Evolutionary conservation across 2,113 vertebrate genomes (phyloP), one percentile per base, ranked within the genome.

Genomic region (Pandion haliaetus): DNA sequence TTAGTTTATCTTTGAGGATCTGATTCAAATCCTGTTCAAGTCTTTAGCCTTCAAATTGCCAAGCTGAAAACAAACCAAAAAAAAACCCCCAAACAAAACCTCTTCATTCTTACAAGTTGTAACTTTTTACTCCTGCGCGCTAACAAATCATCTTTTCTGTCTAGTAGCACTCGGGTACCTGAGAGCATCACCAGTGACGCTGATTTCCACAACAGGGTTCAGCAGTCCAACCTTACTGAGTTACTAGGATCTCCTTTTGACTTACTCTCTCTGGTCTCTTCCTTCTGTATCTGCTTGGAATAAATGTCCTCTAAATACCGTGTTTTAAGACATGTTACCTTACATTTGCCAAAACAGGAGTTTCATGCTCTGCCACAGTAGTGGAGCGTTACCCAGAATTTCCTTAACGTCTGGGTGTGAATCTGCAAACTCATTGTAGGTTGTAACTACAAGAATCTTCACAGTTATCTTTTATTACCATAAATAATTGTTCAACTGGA

Each of bases 201-300:
- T 93, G 42, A 93, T 93, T 97, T 91, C 81, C 89, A 92, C 91
- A 91, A 31, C 49, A 91, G 93, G 50, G 95, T 95, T 97, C 94
- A 96, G 86, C 70, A 96, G 94, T 96, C 96, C 97, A 96, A 2
- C 40, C 86, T 84, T 95, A 91, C 74, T 66, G 58, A n/a, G 74
- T 97, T 96, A 87, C 86, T 76, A 73, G 74, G 38, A 90, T 3
- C 54, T 85, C 36, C 58, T 91, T 82, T 93, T 93, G 73, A 89
- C 73, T 79, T 88, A 10, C 9, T 90, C 61, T 83, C 34, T 72
- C 61, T 70, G 54, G 73, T 87, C 84, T 86, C 25, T 73, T 90
- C 81, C 93, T 80, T 97, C 87, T 94, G 94, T 93, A 91, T 93
- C 74, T 78, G 88, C 86, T 96, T 94, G 73, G 74, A 91, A 88